A percentile compares a stretch with the other conserved stretches of the same genome.
These are phyloP conservation scores for Alexandromys oeconomus DNA, from an alignment of 2,797 vertebrate species.

Conservation along the genomic window DNA sequence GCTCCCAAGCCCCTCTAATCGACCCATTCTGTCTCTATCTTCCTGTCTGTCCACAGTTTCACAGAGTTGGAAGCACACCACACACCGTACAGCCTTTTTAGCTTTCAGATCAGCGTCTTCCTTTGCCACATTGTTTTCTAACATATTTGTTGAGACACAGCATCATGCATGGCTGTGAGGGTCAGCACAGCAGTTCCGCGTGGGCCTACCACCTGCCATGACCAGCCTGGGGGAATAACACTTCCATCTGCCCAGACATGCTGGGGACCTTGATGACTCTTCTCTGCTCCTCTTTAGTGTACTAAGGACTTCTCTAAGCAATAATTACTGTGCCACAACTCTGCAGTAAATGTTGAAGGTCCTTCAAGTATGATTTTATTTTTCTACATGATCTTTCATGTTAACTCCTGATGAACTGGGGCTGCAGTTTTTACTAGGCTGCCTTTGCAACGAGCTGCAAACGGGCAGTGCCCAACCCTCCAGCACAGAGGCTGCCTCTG, in stretches of 20 bases:
- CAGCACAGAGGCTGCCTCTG: not conserved
- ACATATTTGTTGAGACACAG: not conserved
- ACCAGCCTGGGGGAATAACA: not conserved
- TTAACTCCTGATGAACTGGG: not conserved
- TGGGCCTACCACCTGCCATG: not conserved
- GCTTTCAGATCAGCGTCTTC: not conserved
- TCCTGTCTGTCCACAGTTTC: not conserved
- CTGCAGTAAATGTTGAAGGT: not conserved
- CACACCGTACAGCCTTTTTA: not conserved
- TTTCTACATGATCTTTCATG: not conserved
- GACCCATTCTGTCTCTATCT: not conserved
- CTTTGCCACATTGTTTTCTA: not conserved
- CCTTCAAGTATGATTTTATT: not conserved
- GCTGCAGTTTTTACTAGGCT: not conserved
- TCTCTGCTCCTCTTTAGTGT: not conserved
- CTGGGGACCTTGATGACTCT: not conserved
- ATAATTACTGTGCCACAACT: not conserved
- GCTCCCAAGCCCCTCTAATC: not conserved
- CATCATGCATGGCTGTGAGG: not conserved
- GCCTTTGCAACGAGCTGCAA: not conserved
- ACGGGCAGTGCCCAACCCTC: not conserved
- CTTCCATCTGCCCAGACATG: not conserved
- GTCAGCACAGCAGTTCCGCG: too few relatives aligned
- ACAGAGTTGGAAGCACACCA: not conserved
- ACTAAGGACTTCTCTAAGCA: not conserved